Base-by-base conservation (phyloP, 2,888 invertebrate genomes). In the Petrolisthes manimaculis region DNA sequence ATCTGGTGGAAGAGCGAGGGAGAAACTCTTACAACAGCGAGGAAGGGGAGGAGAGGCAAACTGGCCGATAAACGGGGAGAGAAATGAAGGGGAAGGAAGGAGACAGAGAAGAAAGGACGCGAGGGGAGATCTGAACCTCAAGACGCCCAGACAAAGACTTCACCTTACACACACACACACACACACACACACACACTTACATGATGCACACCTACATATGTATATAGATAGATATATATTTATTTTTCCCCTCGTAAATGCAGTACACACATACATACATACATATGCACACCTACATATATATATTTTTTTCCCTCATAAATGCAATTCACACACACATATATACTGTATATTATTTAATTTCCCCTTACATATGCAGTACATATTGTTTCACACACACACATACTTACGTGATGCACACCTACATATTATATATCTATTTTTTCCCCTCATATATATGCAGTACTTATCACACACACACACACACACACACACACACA, bases 21-120 rank as follows among this genome's bases (percentile, higher is more conserved):
- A 61, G 71, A 80, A 55, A 37, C 80, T 80, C 80, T 80, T 80
- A 80, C 55, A 80, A 56, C 55, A 56, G 56, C 56, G 80, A 37
- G 6, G 61, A 80, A 61, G 80, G 80, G 75, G 51, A 24, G 75
- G 24, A 61, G 61, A 61, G 61, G 71, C 71, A 71, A 71, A 80
- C n/a, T 80, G 80, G 56, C 56, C 80, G 80, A 80, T 80, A 80
- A 80, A 80, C 80, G 80, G 80, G 80, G 80, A 80, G 80, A 80
- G 80, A 80, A 80, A 80, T 80, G 80, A 81, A 81, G 81, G 67
- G 81, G 24, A 67, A 81, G 81, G 67, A 53, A 53, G 54, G 18
- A 78, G 78, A 78, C 37, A 75, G 75, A 75, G 80, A 80, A 56
- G 61, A 56, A 80, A 56, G 61, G 71, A 71, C 21, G 71, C 6